Evolutionary conservation across 1,140 invertebrate species (phyloP).

Genomic region (Hyles euphorbiae): DNA sequence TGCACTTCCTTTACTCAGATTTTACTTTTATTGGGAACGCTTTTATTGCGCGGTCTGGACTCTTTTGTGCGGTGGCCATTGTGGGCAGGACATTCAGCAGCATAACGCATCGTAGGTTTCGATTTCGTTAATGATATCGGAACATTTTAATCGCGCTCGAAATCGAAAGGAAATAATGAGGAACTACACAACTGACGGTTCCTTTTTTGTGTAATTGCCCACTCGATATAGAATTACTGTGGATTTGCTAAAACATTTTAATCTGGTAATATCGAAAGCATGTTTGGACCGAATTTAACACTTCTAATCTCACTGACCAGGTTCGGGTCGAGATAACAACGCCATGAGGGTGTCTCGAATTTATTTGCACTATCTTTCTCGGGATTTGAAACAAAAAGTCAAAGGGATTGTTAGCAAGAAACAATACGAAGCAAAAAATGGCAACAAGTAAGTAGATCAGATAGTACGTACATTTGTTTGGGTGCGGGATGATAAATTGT

Average conservation of each 20-base stretch:
- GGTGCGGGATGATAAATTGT: slow-evolving; percentile 55
- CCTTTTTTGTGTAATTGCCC: background rate
- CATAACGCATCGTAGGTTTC: slow-evolving; percentile 70
- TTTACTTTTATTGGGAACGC: slow-evolving; percentile 68
- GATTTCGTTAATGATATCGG: slow-evolving; percentile 73
- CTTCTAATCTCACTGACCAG: slow-evolving; percentile 49
- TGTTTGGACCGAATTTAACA: slow-evolving; percentile 45
- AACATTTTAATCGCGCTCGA: slow-evolving; percentile 57
- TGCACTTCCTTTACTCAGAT: slow-evolving; percentile 72
- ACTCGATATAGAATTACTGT: slow-evolving; percentile 5
- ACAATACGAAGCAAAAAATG: slow-evolving; percentile 59
- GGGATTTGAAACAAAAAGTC: slow-evolving; percentile 62
- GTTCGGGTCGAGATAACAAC: slow-evolving; percentile 46
- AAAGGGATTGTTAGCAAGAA: slow-evolving; percentile 47
- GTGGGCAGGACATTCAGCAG: slow-evolving; percentile 62
- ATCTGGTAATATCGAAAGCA: slow-evolving; percentile 33
- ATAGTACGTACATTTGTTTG: slow-evolving; percentile 64
- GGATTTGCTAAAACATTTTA: slow-evolving; percentile 16
- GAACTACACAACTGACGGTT: slow-evolving; percentile 12
- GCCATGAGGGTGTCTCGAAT: slow-evolving; percentile 41
- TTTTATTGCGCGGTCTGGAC: slow-evolving; percentile 63
- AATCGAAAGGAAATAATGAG: slow-evolving; percentile 62
- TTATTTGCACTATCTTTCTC: slow-evolving; percentile 54
- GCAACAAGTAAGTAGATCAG: slow-evolving; percentile 64
- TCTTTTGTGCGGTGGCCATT: slow-evolving; percentile 57